Conservation (phyloP, 2,113 vertebrate genomes). For the Neoarius graeffei region DNA sequence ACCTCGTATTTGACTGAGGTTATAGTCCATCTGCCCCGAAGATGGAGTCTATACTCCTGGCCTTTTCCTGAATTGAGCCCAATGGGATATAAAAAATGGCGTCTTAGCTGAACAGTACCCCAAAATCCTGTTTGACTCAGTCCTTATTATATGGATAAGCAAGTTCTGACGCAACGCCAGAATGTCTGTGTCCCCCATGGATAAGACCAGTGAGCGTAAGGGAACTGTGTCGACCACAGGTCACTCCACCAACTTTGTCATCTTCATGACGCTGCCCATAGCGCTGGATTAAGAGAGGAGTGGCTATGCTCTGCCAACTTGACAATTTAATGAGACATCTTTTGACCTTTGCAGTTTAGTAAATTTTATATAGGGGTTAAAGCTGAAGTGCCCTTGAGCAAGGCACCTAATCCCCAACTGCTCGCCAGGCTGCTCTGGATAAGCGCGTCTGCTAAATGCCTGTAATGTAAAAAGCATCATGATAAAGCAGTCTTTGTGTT, state of each 20-base stretch:
- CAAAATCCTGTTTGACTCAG: constrained; percentile 86
- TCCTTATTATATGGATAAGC: constrained; percentile 93
- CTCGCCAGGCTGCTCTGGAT: too few species aligned
- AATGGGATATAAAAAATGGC: constrained; percentile 86
- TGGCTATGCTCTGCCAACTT: constrained; percentile 91
- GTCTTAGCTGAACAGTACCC: constrained; percentile 84
- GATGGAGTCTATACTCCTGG: constrained; percentile 90
- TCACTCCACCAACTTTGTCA: constrained; percentile 95
- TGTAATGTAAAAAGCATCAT: neutral
- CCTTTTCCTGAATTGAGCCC: constrained; percentile 90
- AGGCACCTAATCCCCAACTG: too few species aligned
- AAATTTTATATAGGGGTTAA: neutral
- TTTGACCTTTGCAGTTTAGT: constrained; percentile 4
- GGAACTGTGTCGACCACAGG: constrained; percentile 91
- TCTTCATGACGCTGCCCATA: constrained; percentile 80
- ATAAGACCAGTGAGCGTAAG: constrained; percentile 94
- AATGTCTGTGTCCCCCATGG: constrained; percentile 64
- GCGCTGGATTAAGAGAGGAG: constrained; percentile 94
- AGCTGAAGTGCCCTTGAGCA: too few species aligned
- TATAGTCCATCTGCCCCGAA: constrained; percentile 68
- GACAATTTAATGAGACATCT: constrained; percentile 72
- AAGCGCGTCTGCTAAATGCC: too few species aligned
- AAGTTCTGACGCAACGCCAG: constrained; percentile 48
- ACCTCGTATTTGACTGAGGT: constrained; percentile 92
- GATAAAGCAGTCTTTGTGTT: neutral